Base-by-base conservation (phyloP, 2,113 vertebrate species). In the Peromyscus californicus region DNA sequence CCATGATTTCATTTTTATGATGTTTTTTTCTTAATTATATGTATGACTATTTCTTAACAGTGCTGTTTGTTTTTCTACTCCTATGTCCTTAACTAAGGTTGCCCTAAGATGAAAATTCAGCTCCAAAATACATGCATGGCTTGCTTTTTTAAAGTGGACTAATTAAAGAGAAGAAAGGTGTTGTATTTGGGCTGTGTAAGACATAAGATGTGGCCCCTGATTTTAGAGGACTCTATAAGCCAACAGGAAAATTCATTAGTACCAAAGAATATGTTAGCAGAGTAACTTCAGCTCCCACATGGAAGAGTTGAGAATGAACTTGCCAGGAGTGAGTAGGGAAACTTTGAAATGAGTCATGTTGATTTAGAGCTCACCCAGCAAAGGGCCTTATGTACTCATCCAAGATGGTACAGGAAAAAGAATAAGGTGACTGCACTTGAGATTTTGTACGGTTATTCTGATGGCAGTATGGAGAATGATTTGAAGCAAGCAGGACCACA, bases 141-240 rank as follows among this genome's bases (percentile, higher is more conserved):
- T 85, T 89, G 90, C 67, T 21, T 91, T 15, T 61, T 54, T n/a
- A 80, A 80, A 95, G 85, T 67, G 21, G 7, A 26, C 72, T 96
- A 93, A 33, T 72, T 95, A 92, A 83, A 79, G 57, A 91, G n/a
- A 94, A 92, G 61, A 79, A 82, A 31, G 26, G n/a, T 84, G 92
- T 92, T 83, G 16, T 90, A 33, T 57, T 24, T 83, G 69, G 70
- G 10, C 7, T 75, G 45, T 90, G 26, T 69, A 92, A 67, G 54
- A 22, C 89, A 21, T 82, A 92, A 90, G 67, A 67, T 69, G 29
- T 9, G 12, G 42, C 48, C 42, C 59, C 78, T 72, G 76, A 70
- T 94, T 45, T 93, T 72, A 80, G 78, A 79, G n/a, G 93, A 85
- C 13, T 85, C 48, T 91, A 31, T 54, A 76, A 65, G 26, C 42